Conservation (phyloP, 2,888 invertebrate genomes). For the Spilosoma lubricipeda region DNA sequence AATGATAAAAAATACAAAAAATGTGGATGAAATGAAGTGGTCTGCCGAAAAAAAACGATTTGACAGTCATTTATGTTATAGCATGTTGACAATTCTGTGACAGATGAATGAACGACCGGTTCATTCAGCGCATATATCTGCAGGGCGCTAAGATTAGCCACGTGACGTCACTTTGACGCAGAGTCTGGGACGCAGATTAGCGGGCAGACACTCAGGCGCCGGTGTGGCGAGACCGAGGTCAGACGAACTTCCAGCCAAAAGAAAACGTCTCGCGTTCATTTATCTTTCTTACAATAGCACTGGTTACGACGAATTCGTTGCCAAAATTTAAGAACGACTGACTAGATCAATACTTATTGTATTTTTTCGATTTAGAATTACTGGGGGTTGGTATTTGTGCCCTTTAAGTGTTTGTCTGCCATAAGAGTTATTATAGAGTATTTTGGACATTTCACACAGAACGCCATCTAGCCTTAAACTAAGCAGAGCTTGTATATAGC, state of each 20-base stretch:
- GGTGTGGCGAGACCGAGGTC: constrained; percentile 70
- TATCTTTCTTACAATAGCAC: constrained; percentile 50
- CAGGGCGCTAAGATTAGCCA: constrained; percentile 7
- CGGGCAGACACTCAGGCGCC: constrained; percentile 70
- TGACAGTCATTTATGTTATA: background rate
- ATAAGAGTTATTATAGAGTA: no score
- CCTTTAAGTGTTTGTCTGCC: no score
- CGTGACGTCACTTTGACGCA: constrained; percentile 45
- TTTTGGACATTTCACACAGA: no score
- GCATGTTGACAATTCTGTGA: background rate
- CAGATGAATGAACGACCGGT: constrained; percentile 7
- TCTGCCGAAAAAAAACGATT: no score
- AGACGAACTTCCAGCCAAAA: constrained; percentile 61
- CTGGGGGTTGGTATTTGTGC: background rate
- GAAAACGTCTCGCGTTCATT: constrained; percentile 46
- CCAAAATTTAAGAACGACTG: constrained; percentile 33
- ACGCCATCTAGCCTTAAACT: no score
- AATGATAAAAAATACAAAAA: no score
- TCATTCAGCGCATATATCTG: constrained; percentile 12
- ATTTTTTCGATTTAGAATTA: background rate
- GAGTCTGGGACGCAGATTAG: constrained; percentile 33
- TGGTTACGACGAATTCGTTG: constrained; percentile 36
- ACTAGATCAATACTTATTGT: background rate
- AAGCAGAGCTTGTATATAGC: no score
- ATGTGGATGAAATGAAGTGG: no score